Evolutionary conservation across 2,888 invertebrate genomes (phyloP), one percentile per base, ranked within the genome.

Genomic region (Euplexia lucipara): DNA sequence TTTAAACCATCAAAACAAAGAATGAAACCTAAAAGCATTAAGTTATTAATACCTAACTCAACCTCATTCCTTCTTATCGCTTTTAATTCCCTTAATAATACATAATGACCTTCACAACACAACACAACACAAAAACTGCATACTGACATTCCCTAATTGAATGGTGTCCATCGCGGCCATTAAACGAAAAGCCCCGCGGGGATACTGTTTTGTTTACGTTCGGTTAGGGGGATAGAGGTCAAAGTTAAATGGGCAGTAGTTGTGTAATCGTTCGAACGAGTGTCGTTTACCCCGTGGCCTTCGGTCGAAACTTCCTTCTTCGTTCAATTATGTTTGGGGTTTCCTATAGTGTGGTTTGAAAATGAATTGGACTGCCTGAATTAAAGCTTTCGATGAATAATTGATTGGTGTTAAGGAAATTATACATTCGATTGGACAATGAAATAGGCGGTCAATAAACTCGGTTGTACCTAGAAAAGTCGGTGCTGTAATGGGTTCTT

Each of bases 231-330:
- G 75, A 76, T 68, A 75, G 80, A 79, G 87, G 85, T 88, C 88
- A 86, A 68, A 75, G 64, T 86, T 82, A 83, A 84, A 87, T 89
- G 86, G 87, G 89, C 78, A 62, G 73, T 77, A 62, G 83, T 85
- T 94, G 92, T 91, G 91, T 92, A 92, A 93, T 90, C 85, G 84
- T 78, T 78, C 61, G 68, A 14, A 41, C 59, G 60, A 83, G 88
- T 91, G 94, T 94, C 94, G 83, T 94, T 94, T 93, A 94, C 94
- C 94, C 90, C 90, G 84, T 83, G 91, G 89, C 92, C 93, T 92
- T 93, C 92, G 87, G 84, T 78, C 78, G 77, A 74, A 82, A 82
- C 86, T 89, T 89, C 88, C 90, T 87, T 88, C 88, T 89, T 87
- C 82, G 82, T 83, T 79, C 82, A 78, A 79, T 84, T 82, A 81